Evolutionary conservation across 2,888 invertebrate genomes (phyloP), one percentile per base, ranked within the genome.

Genomic region (Lapara coniferarum): DNA sequence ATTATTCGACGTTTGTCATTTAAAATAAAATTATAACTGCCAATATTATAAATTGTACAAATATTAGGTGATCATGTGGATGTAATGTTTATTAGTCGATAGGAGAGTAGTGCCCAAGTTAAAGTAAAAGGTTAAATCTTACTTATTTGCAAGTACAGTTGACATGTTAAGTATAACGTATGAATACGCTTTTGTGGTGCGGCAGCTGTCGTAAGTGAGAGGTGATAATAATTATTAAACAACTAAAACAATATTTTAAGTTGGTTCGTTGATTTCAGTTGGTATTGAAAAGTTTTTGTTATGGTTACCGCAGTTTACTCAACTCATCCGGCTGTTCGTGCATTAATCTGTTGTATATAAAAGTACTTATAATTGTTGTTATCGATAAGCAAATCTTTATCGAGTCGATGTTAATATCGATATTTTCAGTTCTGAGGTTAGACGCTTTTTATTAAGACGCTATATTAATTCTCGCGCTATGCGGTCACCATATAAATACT

Each of bases 171-270:
- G 51, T 68, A 55, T 57, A 55, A 55, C 19, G 55, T 69, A 14
- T 19, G 13, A 73, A 73, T 75, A 78, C 77, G 81, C 78, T 79
- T 75, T 67, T 57, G 66, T 56, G 75, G 74, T 78, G 79, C 75
- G 81, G 79, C 78, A 81, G 79, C 74, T 74, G 25, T 53, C 37
- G 57, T 49, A 57, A 46, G 44, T 44, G 59, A 57, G 58, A 58
- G 55, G 53, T 68, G 63, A 63, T 63, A 30, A 66, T 63, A 51
- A 25, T 63, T 71, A 69, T 68, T 72, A 57, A 73, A 73, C 68
- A 69, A 59, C 68, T 68, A 10, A 44, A 69, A 69, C 37, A 46
- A 52, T 69, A 53, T 44, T 63, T 53, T 69, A 44, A 69, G 16
- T 63, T n/a, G 19, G 46, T 16, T 19, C 16, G 63, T 59, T 68